Evolutionary conservation across 2,888 invertebrate species (phyloP), one percentile per base, ranked within the genome.

Genomic region (Eupithecia inturbata): DNA sequence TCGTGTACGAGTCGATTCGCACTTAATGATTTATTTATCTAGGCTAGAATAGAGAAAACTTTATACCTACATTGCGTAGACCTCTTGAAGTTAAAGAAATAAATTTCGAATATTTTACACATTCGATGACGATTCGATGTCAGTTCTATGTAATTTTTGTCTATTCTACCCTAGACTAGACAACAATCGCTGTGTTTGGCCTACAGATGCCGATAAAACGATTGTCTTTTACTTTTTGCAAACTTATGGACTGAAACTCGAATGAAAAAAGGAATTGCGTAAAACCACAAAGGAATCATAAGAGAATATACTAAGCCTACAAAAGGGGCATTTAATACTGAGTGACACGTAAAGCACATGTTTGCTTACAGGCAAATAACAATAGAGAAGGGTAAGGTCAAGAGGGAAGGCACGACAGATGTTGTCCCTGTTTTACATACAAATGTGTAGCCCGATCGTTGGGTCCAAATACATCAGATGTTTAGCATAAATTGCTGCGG

Each of bases 401-500:
- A 83, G 80, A 73, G 57, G 79, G 79, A 36, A 82, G 78, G 75
- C 78, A 75, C 81, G 78, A 84, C 90, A 90, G 82, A 87, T 89
- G 89, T 84, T 84, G 83, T 57, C 82, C 75, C 81, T 81, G 81
- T 85, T 90, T 90, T 90, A 87, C 89, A 91, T 90, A 88, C 84
- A 86, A 89, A 90, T 89, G 86, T 83, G 82, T 82, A 78, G 85
- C 83, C 80, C 84, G 83, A 86, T 84, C 88, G 88, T 86, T 87
- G 86, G 86, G 85, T 85, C 87, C 83, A 84, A 87, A 88, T 90
- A 88, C 86, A 88, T 90, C 89, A 89, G 84, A 86, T 87, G 87
- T 88, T 91, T 88, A 88, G 89, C 90, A 90, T 91, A 89, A 88
- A 88, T 89, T 90, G 87, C 83, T 87, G 86, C 83, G 83, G 83